phyloP scores from a whole-genome alignment of 2,888 invertebrate genomes.

The Gryllus longicercus region DNA sequence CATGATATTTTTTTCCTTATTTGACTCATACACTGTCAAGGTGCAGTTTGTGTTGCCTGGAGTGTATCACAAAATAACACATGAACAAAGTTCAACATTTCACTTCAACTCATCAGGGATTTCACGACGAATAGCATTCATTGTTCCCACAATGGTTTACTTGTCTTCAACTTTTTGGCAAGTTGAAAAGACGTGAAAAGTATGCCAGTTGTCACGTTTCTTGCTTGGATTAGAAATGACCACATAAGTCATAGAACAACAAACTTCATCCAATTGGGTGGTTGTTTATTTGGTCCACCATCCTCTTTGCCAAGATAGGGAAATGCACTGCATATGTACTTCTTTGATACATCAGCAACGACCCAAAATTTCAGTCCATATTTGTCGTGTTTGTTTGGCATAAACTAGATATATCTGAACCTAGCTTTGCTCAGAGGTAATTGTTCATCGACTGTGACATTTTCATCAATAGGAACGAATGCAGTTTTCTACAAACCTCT shows the following conservation, averaged over 20 bases:
- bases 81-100: no score
- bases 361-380: slow-evolving; percentile 24
- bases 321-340: slow-evolving; percentile 20
- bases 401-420: slow-evolving; percentile 19
- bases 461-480: not conserved
- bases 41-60: no score
- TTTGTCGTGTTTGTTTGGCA: slow-evolving; percentile 22
- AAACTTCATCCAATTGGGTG: not conserved
- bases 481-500: no score
- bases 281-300: not conserved
- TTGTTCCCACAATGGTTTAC: not conserved
- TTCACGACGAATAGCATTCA: not conserved
- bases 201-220: slow-evolving; percentile 18
- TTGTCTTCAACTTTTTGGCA: not conserved
- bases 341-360: slow-evolving; percentile 18
- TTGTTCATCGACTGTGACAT: slow-evolving; percentile 12
- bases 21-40: no score
- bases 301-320: slow-evolving; percentile 25
- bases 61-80: no score
- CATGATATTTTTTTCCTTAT: no score
- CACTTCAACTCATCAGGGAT: not conserved
- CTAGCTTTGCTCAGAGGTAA: slow-evolving; percentile 11
- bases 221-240: not conserved
- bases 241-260: not conserved
- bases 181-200: slow-evolving; percentile 11